These are phyloP conservation scores for Eueremaeus valkanovi DNA, from an alignment of 2,888 invertebrate species.

Conservation along the genomic window DNA sequence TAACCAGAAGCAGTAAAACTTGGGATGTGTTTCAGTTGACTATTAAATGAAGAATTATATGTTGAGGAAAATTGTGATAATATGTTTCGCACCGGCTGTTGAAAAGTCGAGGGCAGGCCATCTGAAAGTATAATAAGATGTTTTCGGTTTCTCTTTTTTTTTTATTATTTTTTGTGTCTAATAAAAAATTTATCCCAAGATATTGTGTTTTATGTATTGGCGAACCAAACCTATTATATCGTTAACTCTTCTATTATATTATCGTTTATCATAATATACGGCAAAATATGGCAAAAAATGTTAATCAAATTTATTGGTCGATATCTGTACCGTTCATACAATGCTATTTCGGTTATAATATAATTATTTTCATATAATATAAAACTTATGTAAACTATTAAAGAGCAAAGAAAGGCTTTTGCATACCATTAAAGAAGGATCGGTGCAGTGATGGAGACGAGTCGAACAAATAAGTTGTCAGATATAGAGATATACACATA, in stretches of 20 bases:
- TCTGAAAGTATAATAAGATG: conserved; percentile 11
- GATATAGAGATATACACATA: conserved; percentile 23
- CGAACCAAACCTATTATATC: neutral
- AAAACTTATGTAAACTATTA: neutral
- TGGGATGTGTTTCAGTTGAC: neutral
- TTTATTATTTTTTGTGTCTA: too few relatives aligned
- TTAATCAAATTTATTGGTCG: conserved; percentile 22
- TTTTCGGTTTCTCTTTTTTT: too few relatives aligned
- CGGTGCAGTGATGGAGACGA: neutral
- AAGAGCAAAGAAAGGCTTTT: neutral
- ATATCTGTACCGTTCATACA: neutral
- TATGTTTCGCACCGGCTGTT: conserved; percentile 30
- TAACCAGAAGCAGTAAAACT: conserved; percentile 26
- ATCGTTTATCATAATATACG: neutral
- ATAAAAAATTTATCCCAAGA: neutral
- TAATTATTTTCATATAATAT: neutral
- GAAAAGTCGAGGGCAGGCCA: conserved; percentile 4
- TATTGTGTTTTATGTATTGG: neutral
- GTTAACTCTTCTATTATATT: neutral
- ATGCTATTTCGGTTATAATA: too few relatives aligned
- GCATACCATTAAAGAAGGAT: conserved; percentile 11
- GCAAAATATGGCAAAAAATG: neutral
- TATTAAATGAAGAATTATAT: neutral
- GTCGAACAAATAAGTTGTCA: conserved; percentile 30
- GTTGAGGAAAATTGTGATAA: conserved; percentile 7